Evolutionary conservation across 2,113 vertebrate species (phyloP).

Genomic region (Myiopsitta monachus): DNA sequence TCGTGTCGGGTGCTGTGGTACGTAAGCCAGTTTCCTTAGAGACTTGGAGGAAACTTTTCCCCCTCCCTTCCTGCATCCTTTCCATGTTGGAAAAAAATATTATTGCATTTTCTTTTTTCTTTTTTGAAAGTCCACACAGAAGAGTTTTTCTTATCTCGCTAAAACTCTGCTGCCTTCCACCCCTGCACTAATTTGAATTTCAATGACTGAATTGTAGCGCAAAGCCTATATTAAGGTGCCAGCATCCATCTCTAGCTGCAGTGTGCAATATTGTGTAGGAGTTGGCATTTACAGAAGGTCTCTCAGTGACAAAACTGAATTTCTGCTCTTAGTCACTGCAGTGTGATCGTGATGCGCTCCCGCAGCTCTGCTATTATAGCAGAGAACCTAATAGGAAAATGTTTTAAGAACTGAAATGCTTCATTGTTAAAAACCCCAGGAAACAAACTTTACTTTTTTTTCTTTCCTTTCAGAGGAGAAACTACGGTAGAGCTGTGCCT

Average conservation of each 20-base stretch:
- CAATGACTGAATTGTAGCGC: constrained; percentile 65
- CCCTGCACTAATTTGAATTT: constrained; percentile 76
- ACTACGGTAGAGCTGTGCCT: neutral
- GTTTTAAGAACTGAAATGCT: constrained; percentile 24
- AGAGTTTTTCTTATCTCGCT: constrained; percentile 60
- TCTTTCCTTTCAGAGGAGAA: neutral
- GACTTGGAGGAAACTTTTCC: constrained; percentile 10
- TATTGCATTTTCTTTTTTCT: neutral
- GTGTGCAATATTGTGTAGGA: constrained; percentile 59
- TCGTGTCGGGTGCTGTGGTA: neutral
- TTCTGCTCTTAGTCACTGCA: constrained; percentile 66
- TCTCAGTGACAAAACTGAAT: constrained; percentile 65
- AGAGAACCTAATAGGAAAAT: constrained; percentile 35
- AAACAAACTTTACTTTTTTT: constrained; percentile 7
- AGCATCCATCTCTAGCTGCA: constrained; percentile 63
- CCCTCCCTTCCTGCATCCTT: constrained; percentile 45
- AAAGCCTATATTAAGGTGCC: constrained; percentile 63
- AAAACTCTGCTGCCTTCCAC: constrained; percentile 63
- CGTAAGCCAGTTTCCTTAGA: constrained; percentile 15
- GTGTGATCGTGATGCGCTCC: constrained; percentile 56
- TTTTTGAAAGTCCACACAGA: constrained; percentile 29
- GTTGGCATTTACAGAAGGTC: constrained; percentile 71
- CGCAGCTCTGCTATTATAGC: constrained; percentile 35
- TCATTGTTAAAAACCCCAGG: constrained; percentile 68
- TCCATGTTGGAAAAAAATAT: constrained; percentile 32